Base-by-base conservation (phyloP, 1,140 invertebrate species). In the Octopus sinensis region DNA sequence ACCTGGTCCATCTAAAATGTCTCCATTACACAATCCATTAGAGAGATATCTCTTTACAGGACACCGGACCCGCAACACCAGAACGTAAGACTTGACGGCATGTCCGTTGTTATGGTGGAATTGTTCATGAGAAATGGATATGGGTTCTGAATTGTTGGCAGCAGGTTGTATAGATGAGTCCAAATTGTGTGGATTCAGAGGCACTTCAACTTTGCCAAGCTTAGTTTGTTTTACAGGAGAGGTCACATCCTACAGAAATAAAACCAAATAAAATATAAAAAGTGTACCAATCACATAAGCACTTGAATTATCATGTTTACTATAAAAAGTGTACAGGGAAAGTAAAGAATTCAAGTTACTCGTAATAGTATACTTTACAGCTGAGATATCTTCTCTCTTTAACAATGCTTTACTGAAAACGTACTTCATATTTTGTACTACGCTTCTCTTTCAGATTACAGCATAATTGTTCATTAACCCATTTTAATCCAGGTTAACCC, bases 1-100 rank as follows among this genome's bases (percentile, higher is more conserved):
- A 85, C 84, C 86, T 84, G 82, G 81, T 54, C 86, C 85, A 52
- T 86, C 85, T 83, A 85, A 30, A 79, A 81, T 78, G 85, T 89
- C 83, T 80, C 84, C 86, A 80, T 85, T 85, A 78, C 82, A 84
- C 62, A 84, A 30, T 76, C 85, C 86, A 80, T 87, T 86, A 6
- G 81, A 81, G 6, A 85, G 62, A 52, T 68, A 76, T 23, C 81
- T 79, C 62, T 79, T 76, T 4, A 83, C 81, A 0, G 85, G 84
- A 80, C 85, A 87, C 10, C 84, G 93, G 62, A 96, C 96, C 87
- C 94, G 93, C 83, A 97, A 92, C 85, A 97, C 92, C 75, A 98
- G 92, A 91, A 96, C 95, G 88, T 96, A 97, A 0, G 96, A 96
- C 89, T 95, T 96, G 17, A 95, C 95, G 86, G 96, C 93, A 85